phyloP scores from a whole-genome alignment of 2,888 invertebrate species.

The Ornithoptera alexandrae region DNA sequence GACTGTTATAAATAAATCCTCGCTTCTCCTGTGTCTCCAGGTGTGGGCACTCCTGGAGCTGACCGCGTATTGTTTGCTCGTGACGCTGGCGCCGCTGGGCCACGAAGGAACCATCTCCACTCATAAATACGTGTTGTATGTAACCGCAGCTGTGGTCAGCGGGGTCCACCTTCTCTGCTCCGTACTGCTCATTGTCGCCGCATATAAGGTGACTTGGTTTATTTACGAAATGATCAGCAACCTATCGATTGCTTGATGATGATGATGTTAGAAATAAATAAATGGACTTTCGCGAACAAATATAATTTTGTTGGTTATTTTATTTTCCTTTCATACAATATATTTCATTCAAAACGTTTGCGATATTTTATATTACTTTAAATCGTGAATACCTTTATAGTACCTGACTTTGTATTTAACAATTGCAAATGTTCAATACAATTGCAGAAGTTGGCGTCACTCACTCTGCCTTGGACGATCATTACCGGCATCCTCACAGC shows the following conservation, averaged over 20 bases:
- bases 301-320: too few species aligned
- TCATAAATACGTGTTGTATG: constrained; percentile 54
- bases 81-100: constrained; percentile 61
- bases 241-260: too few species aligned
- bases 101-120: constrained; percentile 51
- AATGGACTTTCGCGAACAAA: too few species aligned
- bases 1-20: too few species aligned
- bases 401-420: too few species aligned
- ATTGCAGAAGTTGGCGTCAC: constrained; percentile 63
- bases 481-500: constrained; percentile 70
- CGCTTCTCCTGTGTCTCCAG: constrained; percentile 40
- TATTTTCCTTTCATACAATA: too few species aligned
- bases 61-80: constrained; percentile 55
- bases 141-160: constrained; percentile 57
- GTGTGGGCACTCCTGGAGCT: constrained; percentile 65
- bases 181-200: constrained; percentile 61
- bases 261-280: too few species aligned
- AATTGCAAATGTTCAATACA: background rate
- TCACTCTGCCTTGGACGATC: constrained; percentile 73
- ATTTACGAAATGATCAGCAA: too few species aligned
- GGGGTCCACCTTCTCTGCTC: constrained; percentile 61
- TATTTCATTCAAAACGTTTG: too few species aligned
- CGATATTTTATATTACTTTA: too few species aligned
- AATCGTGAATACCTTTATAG: too few species aligned
- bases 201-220: constrained; percentile 50